Evolutionary conservation across 2,888 invertebrate genomes (phyloP).

Genomic region (Callyntrura sp.): DNA sequence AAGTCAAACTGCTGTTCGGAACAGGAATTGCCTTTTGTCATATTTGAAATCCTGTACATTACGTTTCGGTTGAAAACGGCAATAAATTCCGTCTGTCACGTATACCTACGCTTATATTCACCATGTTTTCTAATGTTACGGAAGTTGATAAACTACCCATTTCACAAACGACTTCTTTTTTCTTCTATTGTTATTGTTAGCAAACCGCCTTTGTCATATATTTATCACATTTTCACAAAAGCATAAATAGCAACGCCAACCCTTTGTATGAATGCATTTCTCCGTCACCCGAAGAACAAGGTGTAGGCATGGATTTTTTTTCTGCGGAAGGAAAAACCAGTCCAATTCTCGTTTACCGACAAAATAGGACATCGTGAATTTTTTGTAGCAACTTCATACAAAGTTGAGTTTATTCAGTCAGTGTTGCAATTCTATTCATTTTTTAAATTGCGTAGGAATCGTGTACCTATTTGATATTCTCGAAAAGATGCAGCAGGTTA

Average conservation of each 20-base stretch:
- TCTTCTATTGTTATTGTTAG: conserved; percentile 40
- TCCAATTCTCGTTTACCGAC: no score
- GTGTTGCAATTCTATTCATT: no score
- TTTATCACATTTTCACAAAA: conserved; percentile 63
- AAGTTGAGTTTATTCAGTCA: no score
- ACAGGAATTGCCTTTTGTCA: conserved; percentile 30
- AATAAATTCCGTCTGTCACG: conserved; percentile 70
- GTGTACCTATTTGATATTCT: no score
- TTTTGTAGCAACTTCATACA: no score
- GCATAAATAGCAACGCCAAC: conserved; percentile 18
- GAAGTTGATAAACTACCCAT: conserved; percentile 61
- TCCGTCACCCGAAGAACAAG: neutral
- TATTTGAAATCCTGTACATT: conserved; percentile 36
- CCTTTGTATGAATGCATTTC: conserved; percentile 18
- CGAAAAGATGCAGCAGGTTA: no score
- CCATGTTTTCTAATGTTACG: conserved; percentile 71
- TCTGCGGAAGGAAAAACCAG: conserved; percentile 17
- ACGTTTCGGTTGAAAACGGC: conserved; percentile 24
- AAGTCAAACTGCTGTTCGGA: no score
- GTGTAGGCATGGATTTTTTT: neutral
- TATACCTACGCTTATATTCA: conserved; percentile 69
- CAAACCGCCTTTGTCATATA: conserved; percentile 55
- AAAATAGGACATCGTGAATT: no score
- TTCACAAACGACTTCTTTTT: conserved; percentile 47
- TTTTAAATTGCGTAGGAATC: no score